Percentiles rank a stretch among this genome's conserved stretches.
Conservation (phyloP, 2,797 vertebrate genomes). For the Syndactyla subalaris region DNA sequence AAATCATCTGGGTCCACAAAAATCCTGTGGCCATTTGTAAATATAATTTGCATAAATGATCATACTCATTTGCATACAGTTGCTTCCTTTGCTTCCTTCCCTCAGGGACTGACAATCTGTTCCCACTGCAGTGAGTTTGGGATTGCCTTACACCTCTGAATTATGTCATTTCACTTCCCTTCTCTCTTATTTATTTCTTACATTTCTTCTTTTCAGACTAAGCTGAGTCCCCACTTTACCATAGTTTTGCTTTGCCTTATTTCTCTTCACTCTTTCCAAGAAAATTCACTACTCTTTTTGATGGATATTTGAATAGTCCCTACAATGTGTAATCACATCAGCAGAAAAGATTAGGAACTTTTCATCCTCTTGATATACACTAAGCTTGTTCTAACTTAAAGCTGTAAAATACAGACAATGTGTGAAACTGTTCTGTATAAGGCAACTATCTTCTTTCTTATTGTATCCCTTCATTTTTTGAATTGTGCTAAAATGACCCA, state of each 20-base stretch:
- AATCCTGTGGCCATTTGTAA: conserved; percentile 21
- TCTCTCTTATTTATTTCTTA: neutral
- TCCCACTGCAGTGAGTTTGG: neutral
- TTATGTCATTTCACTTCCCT: neutral
- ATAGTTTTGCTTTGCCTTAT: neutral
- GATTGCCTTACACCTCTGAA: neutral
- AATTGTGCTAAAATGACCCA: neutral
- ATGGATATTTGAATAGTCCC: neutral
- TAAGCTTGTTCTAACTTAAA: neutral
- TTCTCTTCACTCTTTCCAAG: neutral
- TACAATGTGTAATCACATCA: neutral
- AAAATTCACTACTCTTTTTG: neutral
- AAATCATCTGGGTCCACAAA: neutral
- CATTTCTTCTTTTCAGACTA: neutral
- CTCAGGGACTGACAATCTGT: conserved; percentile 46
- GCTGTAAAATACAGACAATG: neutral
- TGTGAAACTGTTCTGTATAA: neutral
- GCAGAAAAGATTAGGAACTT: neutral
- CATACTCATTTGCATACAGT: conserved; percentile 22
- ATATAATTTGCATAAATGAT: conserved; percentile 23
- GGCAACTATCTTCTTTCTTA: neutral
- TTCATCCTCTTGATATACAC: neutral
- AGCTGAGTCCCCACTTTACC: neutral
- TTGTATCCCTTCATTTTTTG: neutral
- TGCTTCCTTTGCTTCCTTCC: conserved; percentile 4